A percentile compares a stretch with the other conserved stretches of the same genome.
Evolutionary conservation across 1,140 invertebrate species (phyloP).

Genomic region (Lamellibrachia luymesi): DNA sequence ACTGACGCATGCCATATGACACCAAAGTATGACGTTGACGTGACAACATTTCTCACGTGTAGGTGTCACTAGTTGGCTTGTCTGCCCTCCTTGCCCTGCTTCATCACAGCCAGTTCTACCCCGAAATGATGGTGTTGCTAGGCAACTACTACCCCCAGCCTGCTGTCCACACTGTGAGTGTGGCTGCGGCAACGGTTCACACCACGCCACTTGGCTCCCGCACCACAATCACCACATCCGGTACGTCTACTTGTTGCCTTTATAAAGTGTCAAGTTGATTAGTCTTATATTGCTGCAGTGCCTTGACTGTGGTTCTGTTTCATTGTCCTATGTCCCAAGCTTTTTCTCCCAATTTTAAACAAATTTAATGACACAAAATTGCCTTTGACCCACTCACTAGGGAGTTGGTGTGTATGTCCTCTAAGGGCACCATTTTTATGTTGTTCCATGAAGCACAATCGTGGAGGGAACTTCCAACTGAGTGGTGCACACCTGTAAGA

Average conservation of each 20-base stretch:
- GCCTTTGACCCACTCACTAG: too few species aligned
- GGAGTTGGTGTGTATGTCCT: too few species aligned
- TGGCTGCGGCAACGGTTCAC: conserved; percentile 34
- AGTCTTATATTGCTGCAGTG: too few species aligned
- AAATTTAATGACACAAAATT: too few species aligned
- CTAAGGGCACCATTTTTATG: too few species aligned
- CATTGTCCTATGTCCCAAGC: too few species aligned
- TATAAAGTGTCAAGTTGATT: too few species aligned
- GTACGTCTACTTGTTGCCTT: conserved; percentile 31
- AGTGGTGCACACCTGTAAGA: too few species aligned
- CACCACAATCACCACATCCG: conserved; percentile 39
- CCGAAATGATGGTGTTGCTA: conserved; percentile 42
- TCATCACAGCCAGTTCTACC: conserved; percentile 50
- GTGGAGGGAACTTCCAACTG: too few species aligned
- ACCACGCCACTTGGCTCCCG: conserved; percentile 36
- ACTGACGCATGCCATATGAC: background rate
- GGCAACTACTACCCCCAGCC: conserved; percentile 45
- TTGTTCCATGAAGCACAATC: too few species aligned
- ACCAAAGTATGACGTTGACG: background rate
- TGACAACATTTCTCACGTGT: background rate
- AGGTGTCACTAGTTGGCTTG: conserved; percentile 46
- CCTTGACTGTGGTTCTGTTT: too few species aligned
- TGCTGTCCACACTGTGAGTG: conserved; percentile 39
- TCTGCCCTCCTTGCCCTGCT: conserved; percentile 46
- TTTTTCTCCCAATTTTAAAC: too few species aligned